Conservation (phyloP, 2,888 invertebrate genomes). For the Agonopterix arenella region DNA sequence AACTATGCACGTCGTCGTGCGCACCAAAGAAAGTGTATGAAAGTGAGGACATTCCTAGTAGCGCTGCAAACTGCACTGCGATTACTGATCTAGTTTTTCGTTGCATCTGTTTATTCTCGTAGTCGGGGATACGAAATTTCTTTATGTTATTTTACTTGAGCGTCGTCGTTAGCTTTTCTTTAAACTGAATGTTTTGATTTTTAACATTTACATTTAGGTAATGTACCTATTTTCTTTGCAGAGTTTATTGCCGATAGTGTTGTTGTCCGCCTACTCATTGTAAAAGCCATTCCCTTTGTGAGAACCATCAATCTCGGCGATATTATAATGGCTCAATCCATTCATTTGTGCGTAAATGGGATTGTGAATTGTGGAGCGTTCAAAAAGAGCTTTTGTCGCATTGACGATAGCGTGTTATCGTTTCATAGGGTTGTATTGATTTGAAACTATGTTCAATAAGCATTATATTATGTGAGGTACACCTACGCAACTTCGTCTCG, state of each 20-base stretch:
- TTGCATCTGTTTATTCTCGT: neutral
- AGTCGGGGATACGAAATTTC: no score
- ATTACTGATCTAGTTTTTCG: constrained; percentile 28
- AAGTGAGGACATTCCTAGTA: constrained; percentile 65
- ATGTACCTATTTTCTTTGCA: constrained; percentile 26
- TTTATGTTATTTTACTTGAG: no score
- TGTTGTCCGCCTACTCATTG: constrained; percentile 42
- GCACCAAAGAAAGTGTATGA: constrained; percentile 61
- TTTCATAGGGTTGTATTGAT: constrained; percentile 28
- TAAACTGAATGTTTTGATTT: no score
- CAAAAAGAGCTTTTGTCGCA: constrained; percentile 31
- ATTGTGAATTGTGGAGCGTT: constrained; percentile 23
- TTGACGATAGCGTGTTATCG: constrained; percentile 25
- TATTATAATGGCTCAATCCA: constrained; percentile 42
- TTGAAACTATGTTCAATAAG: constrained; percentile 12
- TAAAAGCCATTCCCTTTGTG: constrained; percentile 41
- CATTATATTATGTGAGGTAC: neutral
- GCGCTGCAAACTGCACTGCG: constrained; percentile 28
- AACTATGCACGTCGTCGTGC: constrained; percentile 22
- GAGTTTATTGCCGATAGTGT: constrained; percentile 31
- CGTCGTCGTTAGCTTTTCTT: no score
- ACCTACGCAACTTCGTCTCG: neutral
- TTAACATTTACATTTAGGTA: no score
- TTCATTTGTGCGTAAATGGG: constrained; percentile 30
- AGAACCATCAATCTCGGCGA: constrained; percentile 32